A percentile compares a stretch with the other conserved stretches of the same genome.
These are phyloP conservation scores for Lanius ludovicianus DNA, from an alignment of 2,113 vertebrate genomes.

Conservation along the genomic window DNA sequence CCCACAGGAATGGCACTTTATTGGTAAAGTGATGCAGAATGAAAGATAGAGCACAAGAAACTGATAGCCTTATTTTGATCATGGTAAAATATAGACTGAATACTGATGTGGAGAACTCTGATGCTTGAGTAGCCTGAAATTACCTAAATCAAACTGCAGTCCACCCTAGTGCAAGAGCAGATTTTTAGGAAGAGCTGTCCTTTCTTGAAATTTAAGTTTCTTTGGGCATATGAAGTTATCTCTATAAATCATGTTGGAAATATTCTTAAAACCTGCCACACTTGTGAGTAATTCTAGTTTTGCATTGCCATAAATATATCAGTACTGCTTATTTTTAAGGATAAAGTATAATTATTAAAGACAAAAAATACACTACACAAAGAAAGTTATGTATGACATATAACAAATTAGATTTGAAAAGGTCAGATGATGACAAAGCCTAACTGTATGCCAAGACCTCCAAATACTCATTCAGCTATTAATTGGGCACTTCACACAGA, in stretches of 20 bases:
- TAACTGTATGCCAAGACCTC: background rate
- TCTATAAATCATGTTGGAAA: background rate
- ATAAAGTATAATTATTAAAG: background rate
- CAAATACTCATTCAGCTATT: background rate
- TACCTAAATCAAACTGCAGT: background rate
- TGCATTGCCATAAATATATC: background rate
- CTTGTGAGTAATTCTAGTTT: background rate
- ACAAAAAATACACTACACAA: background rate
- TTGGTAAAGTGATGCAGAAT: background rate
- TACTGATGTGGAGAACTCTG: background rate
- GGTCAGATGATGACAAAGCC: background rate
- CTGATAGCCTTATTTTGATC: background rate
- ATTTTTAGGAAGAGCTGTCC: background rate
- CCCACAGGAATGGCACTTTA: background rate
- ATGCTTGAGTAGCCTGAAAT: background rate
- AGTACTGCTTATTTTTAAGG: background rate
- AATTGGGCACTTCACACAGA: background rate
- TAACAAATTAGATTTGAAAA: background rate
- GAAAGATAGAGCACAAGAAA: background rate
- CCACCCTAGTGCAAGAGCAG: background rate
- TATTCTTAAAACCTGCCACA: background rate
- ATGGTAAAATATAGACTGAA: background rate
- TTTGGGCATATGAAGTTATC: background rate
- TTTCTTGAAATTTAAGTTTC: background rate
- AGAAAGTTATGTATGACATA: background rate